These are phyloP conservation scores for Drosophila tanythrix DNA, from an alignment of 2,888 invertebrate genomes.

Conservation along the genomic window DNA sequence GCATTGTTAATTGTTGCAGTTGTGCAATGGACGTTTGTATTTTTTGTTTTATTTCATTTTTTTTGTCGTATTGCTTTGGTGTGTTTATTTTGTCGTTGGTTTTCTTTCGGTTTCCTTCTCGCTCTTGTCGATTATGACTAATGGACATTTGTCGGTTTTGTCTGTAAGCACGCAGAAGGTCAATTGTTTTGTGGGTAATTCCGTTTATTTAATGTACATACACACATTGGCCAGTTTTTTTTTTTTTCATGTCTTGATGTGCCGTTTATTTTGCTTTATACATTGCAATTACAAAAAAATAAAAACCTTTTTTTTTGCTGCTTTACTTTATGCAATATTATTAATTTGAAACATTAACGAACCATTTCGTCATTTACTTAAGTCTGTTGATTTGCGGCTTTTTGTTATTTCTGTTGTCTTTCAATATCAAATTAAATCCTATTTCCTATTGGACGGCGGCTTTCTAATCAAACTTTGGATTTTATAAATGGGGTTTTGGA, in stretches of 20 bases:
- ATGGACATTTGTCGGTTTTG: constrained; percentile 67
- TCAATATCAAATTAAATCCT: constrained; percentile 20
- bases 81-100: constrained; percentile 43
- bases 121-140: constrained; percentile 75
- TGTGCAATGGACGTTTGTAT: constrained; percentile 59
- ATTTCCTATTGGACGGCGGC: background rate
- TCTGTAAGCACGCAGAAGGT: constrained; percentile 73
- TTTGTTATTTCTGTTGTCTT: constrained; percentile 9
- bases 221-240: constrained; percentile 11
- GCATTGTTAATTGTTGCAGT: constrained; percentile 75
- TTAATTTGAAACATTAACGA: constrained; percentile 74
- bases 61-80: constrained; percentile 22
- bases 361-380: constrained; percentile 69
- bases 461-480: constrained; percentile 9
- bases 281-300: constrained; percentile 57
- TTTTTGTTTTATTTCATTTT: constrained; percentile 5
- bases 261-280: constrained; percentile 63
- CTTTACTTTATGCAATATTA: constrained; percentile 62
- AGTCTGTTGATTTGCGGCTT: constrained; percentile 48
- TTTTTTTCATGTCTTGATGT: constrained; percentile 34
- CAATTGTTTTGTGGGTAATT: constrained; percentile 77
- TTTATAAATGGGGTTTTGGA: background rate
- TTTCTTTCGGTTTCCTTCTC: constrained; percentile 68
- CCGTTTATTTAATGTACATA: constrained; percentile 56
- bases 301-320: constrained; percentile 36